Evolutionary conservation across 2,113 vertebrate genomes (phyloP).

Genomic region (Desmodus rotundus): DNA sequence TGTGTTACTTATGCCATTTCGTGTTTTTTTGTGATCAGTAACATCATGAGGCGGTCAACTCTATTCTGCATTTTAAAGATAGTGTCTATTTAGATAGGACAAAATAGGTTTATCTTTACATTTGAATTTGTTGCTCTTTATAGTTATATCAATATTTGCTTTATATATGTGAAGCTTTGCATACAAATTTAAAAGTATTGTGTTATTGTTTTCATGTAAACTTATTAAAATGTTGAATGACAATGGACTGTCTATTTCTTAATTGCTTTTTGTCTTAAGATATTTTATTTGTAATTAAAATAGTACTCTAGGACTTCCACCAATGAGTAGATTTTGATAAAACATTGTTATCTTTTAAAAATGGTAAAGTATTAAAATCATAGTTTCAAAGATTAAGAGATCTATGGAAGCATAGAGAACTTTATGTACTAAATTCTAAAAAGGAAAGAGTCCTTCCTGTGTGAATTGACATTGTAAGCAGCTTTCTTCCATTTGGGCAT

Average conservation of each 20-base stretch:
- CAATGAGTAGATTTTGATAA: neutral
- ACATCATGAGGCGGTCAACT: neutral
- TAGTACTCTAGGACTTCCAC: neutral
- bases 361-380: neutral
- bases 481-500: neutral
- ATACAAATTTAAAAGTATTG: neutral
- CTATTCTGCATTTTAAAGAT: neutral
- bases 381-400: neutral
- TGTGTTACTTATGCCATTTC: neutral
- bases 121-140: neutral
- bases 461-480: neutral
- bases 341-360: neutral
- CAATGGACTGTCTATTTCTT: neutral
- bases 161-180: neutral
- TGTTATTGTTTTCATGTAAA: neutral
- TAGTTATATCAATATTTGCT: neutral
- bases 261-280: neutral
- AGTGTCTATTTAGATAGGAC: neutral
- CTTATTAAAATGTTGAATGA: neutral
- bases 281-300: neutral
- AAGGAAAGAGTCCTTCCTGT: neutral
- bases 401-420: neutral
- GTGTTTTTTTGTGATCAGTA: neutral
- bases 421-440: neutral
- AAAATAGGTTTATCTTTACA: neutral